Percentiles rank a stretch among this genome's conserved stretches.
These are phyloP conservation scores for Cuculus canorus DNA, from an alignment of 2,797 vertebrate species.

Conservation along the genomic window DNA sequence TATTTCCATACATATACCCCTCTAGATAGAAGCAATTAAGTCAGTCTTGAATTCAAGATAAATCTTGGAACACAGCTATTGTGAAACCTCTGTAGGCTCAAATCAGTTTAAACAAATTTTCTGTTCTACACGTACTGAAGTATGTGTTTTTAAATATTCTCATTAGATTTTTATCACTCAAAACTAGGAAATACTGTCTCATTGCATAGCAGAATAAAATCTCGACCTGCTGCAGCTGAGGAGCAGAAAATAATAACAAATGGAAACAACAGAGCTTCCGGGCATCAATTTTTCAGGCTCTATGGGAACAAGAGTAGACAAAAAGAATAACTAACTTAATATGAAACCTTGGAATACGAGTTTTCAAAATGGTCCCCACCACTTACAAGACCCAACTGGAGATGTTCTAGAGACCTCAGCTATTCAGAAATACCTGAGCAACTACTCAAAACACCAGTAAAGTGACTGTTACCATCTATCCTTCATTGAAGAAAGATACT, in stretches of 20 bases:
- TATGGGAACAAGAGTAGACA: neutral
- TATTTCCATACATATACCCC: neutral
- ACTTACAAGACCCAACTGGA: neutral
- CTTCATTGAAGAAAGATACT: neutral
- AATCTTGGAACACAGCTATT: neutral
- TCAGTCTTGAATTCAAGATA: neutral
- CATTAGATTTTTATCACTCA: neutral
- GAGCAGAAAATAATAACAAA: neutral
- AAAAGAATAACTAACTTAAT: neutral
- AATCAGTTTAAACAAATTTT: neutral
- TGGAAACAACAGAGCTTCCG: neutral
- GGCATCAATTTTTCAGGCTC: neutral
- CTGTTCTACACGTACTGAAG: fast-evolving
- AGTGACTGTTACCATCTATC: neutral
- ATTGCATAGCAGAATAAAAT: neutral
- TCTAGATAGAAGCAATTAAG: neutral
- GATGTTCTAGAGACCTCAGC: neutral
- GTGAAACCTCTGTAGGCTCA: neutral
- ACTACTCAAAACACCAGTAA: neutral
- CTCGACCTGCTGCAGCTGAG: neutral
- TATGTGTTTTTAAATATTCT: neutral
- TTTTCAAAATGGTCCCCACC: neutral
- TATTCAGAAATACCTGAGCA: neutral
- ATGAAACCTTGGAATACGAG: neutral
- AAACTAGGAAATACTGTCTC: neutral